Percentiles rank a stretch among this genome's conserved stretches.
phyloP scores from a whole-genome alignment of 1,140 invertebrate species.

The Ceratosolen fusciceps region DNA sequence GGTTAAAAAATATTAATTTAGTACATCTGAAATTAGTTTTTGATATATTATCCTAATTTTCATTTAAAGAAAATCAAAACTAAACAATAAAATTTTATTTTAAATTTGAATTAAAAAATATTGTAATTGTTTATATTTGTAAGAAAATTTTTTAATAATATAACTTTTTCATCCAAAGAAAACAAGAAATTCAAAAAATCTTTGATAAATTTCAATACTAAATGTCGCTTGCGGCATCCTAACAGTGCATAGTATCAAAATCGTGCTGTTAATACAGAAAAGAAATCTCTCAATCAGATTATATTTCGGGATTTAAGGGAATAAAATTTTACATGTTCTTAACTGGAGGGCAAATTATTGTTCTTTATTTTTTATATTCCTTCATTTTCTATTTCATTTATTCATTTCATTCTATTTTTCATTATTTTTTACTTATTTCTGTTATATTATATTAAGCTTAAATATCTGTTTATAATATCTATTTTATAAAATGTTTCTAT shows the following conservation, averaged over 20 bases:
- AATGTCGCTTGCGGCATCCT: slow-evolving; percentile 10
- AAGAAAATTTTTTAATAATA: slow-evolving; percentile 6
- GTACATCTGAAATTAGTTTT: too few species aligned
- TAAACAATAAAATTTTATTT: too few species aligned
- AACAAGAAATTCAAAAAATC: not conserved
- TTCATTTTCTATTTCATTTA: not conserved
- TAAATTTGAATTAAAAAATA: too few species aligned
- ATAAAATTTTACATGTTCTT: slow-evolving; percentile 5
- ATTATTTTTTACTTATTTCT: not conserved
- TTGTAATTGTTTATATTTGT: not conserved
- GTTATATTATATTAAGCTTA: not conserved
- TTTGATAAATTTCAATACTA: not conserved
- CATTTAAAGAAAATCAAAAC: too few species aligned
- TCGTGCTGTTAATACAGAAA: not conserved
- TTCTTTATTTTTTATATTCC: not conserved
- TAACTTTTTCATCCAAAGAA: not conserved
- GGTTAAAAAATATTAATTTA: too few species aligned
- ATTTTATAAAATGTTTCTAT: too few species aligned
- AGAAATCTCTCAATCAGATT: slow-evolving; percentile 36
- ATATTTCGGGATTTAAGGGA: slow-evolving; percentile 7
- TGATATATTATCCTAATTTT: too few species aligned
- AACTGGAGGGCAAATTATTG: slow-evolving; percentile 6
- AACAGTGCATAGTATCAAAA: not conserved
- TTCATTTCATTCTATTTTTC: not conserved
- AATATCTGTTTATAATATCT: not conserved